These are phyloP conservation scores for Oreochromis niloticus DNA, from an alignment of 2,113 vertebrate genomes.

Conservation along the genomic window DNA sequence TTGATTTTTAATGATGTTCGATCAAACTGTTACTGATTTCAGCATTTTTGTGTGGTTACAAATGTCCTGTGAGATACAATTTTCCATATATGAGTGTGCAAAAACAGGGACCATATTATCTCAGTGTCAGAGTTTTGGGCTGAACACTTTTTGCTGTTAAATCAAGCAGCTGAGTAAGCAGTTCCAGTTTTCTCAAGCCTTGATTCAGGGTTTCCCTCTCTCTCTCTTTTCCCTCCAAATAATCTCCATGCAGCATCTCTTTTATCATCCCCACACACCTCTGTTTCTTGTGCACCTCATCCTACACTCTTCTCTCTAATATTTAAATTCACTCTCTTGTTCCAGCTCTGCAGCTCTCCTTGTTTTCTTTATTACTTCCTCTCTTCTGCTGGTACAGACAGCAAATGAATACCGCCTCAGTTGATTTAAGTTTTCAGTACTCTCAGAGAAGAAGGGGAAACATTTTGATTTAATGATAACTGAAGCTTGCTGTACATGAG, in stretches of 20 bases:
- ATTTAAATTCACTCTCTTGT: conserved; percentile 7
- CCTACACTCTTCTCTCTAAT: background rate
- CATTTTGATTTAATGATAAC: background rate
- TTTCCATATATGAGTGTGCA: background rate
- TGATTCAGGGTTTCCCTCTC: background rate
- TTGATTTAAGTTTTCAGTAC: background rate
- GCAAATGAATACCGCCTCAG: background rate
- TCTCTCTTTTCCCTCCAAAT: background rate
- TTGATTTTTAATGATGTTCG: background rate
- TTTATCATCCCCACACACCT: conserved; percentile 5
- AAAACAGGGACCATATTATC: background rate
- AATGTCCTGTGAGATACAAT: background rate
- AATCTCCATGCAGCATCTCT: background rate
- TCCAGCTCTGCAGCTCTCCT: background rate
- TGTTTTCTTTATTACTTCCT: conserved; percentile 15
- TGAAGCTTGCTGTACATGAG: background rate
- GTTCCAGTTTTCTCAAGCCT: background rate
- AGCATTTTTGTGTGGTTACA: background rate
- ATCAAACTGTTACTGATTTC: background rate
- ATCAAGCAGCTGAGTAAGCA: conserved; percentile 13
- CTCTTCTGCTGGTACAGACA: background rate
- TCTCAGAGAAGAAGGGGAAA: background rate
- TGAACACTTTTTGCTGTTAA: conserved; percentile 4
- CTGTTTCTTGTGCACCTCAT: background rate
- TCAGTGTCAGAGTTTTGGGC: background rate